Evolutionary conservation across 2,797 vertebrate species (phyloP).

Genomic region (Cirrhinus molitorella): DNA sequence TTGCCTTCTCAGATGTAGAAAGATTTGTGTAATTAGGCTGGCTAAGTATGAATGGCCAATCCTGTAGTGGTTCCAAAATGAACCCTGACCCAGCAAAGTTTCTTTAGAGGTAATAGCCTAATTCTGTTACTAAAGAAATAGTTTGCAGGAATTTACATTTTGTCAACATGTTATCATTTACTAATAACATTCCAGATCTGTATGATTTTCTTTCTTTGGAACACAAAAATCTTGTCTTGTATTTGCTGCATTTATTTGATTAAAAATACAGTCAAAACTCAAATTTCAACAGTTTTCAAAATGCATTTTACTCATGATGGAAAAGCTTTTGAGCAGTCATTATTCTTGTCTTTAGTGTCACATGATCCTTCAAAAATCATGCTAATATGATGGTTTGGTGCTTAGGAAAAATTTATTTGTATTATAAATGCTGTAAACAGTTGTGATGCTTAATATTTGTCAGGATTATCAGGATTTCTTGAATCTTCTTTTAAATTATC

Average conservation of each 20-base stretch:
- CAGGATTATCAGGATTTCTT: too few species aligned
- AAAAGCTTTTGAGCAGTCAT: too few species aligned
- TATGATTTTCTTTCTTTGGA: background rate
- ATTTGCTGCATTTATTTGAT: background rate
- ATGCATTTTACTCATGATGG: background rate
- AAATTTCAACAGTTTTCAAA: background rate
- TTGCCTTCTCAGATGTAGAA: conserved; percentile 19
- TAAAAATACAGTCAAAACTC: background rate
- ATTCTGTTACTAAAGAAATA: background rate
- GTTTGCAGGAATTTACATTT: background rate
- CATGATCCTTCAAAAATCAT: background rate
- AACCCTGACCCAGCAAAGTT: background rate
- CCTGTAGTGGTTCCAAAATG: conserved; percentile 8
- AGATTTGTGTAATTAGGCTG: conserved; percentile 30
- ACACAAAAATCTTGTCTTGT: background rate
- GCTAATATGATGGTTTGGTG: too few species aligned
- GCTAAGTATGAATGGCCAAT: background rate
- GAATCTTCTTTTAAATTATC: background rate
- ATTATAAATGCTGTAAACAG: background rate
- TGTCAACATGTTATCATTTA: background rate
- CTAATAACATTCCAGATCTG: background rate
- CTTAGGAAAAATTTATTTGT: background rate
- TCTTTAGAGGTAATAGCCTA: background rate
- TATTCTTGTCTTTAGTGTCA: background rate
- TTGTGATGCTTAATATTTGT: too few species aligned